These are phyloP conservation scores for Corythornis cristatus DNA, from an alignment of 2,113 vertebrate species.

Conservation along the genomic window DNA sequence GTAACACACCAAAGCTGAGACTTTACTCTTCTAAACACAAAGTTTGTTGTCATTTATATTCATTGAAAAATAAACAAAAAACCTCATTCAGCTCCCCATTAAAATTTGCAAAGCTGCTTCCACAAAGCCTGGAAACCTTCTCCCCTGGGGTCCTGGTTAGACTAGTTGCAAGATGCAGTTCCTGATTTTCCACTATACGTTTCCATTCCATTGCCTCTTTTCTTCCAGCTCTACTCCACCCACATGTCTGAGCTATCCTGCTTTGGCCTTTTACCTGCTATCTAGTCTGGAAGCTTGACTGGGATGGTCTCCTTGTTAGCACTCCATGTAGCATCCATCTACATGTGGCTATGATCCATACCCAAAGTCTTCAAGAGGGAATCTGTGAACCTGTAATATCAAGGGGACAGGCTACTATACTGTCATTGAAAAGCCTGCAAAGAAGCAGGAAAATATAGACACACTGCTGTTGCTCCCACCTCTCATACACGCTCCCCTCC, in stretches of 20 bases:
- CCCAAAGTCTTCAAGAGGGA: background rate
- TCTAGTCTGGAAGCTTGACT: background rate
- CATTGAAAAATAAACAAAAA: background rate
- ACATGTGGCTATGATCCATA: accelerated
- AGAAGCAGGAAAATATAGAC: background rate
- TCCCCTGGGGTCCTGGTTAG: background rate
- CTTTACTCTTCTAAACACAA: background rate
- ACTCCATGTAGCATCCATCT: background rate
- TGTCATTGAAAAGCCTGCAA: background rate
- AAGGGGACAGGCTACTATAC: background rate
- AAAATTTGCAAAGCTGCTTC: background rate
- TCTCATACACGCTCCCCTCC: background rate
- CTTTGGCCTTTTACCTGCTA: background rate
- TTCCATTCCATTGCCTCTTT: background rate
- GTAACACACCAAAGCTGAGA: background rate
- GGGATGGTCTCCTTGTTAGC: background rate
- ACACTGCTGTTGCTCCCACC: background rate
- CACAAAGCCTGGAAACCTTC: background rate
- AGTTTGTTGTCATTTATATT: background rate
- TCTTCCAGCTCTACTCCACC: background rate
- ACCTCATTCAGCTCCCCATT: background rate
- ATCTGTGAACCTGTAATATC: background rate
- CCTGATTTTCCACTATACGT: conserved; percentile 9
- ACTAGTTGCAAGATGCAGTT: background rate
- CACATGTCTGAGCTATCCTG: background rate